Evolutionary conservation across 2,113 vertebrate species (phyloP), one percentile per base, ranked within the genome.

Genomic region (Callaeas wilsoni): DNA sequence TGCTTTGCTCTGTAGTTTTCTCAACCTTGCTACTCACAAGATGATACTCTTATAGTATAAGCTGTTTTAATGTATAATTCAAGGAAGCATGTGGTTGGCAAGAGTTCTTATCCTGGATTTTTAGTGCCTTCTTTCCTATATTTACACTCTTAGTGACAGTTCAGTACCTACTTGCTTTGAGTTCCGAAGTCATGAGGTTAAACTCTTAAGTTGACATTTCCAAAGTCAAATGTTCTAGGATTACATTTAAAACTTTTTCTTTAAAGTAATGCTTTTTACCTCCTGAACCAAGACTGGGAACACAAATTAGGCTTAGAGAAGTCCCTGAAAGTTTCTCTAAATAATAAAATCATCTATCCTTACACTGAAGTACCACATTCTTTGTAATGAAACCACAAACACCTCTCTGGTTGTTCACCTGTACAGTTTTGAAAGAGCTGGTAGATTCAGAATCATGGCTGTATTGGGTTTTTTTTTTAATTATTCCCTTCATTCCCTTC

Each of bases 71-170:
- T 96, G 91, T 94, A 91, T 96, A 94, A 97, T 97, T 96, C 84
- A 97, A 76, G 57, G 62, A 95, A 93, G 33, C 4, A 1, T 67
- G 57, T 47, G 62, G 47, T 74, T 96, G 87, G 84, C 56, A 70
- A 90, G 84, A 94, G 73, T 91, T 94, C 76, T 97, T 96, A 97
- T 91, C 94, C 95, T 94, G 85, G 95, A 95, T 97, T 97, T 94
- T 65, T 92, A 81, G 74, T 64, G 69, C 73, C 75, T 93, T 93
- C 56, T 90, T 93, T 73, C 87, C 47, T 80, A 23, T 76, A 71
- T 94, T 97, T 95, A 60, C 89, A 89, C 57, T 76, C 15, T 81
- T 53, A 77, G 39, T 91, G 90, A 93, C 92, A 95, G 87, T 91
- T 95, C 37, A 9, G 50, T 82, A 87, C 71, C 78, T 94, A 67